phyloP scores from a whole-genome alignment of 2,797 vertebrate species.

The Pagetopsis macropterus region DNA sequence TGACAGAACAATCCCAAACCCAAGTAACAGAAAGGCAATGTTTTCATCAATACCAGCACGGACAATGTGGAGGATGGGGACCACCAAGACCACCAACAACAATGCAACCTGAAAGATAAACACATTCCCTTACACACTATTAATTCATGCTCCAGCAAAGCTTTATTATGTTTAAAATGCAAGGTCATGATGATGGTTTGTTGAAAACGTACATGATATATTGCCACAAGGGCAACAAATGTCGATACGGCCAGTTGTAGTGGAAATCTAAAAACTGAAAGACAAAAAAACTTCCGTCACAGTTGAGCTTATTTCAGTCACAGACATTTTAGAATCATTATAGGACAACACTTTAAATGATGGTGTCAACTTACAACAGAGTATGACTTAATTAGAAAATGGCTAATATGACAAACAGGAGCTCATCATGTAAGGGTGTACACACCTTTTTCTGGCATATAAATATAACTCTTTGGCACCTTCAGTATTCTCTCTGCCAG shows the following conservation, averaged over 20 bases:
- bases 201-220: slow-evolving; percentile 88
- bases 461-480: slow-evolving; percentile 83
- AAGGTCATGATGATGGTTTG: not conserved
- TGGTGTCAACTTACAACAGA: not conserved
- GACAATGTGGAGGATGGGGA: slow-evolving; percentile 90
- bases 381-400: not conserved
- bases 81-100: slow-evolving; percentile 85
- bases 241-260: slow-evolving; percentile 87
- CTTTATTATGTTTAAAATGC: not conserved
- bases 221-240: slow-evolving; percentile 83
- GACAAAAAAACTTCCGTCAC: not conserved
- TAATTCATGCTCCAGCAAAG: not conserved
- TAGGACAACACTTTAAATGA: too few species aligned
- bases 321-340: not conserved
- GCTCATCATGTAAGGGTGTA: not conserved
- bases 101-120: slow-evolving; percentile 84
- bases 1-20: slow-evolving; percentile 89
- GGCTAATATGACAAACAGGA: not conserved
- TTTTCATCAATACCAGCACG: slow-evolving; percentile 89
- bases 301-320: not conserved
- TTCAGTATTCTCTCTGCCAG: slow-evolving; percentile 74
- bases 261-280: slow-evolving; percentile 89
- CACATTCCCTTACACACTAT: not conserved
- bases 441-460: slow-evolving; percentile 88
- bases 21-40: slow-evolving; percentile 88